phyloP scores from a whole-genome alignment of 2,797 vertebrate genomes.

The Chiroxiphia lanceolata region DNA sequence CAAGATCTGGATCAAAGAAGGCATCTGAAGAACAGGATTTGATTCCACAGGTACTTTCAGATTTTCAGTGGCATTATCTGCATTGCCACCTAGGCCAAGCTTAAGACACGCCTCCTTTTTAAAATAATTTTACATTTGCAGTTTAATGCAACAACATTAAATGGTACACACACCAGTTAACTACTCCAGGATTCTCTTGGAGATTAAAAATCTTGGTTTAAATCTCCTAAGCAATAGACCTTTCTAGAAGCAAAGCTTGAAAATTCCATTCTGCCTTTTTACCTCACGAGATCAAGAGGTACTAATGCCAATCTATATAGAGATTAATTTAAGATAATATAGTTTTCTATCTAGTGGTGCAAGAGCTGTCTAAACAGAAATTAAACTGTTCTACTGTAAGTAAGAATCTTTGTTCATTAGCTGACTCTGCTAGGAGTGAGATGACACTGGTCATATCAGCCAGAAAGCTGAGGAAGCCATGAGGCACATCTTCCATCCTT shows the following conservation, averaged over 20 bases:
- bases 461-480: background rate
- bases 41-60: background rate
- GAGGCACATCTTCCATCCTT: background rate
- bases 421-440: background rate
- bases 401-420: background rate
- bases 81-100: background rate
- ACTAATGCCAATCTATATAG: background rate
- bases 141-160: background rate
- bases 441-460: background rate
- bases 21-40: accelerated
- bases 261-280: background rate
- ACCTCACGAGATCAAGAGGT: background rate
- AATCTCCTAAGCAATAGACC: background rate
- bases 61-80: background rate
- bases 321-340: background rate
- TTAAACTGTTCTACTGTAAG: background rate
- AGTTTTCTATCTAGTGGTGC: background rate
- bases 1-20: background rate
- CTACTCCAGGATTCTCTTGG: background rate
- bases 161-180: background rate
- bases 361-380: background rate
- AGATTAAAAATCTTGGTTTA: background rate
- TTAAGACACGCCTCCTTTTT: background rate
- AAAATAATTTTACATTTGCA: background rate
- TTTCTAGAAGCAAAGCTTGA: background rate